These are phyloP conservation scores for Folsomia manolachei DNA, from an alignment of 2,888 invertebrate genomes.

Conservation along the genomic window DNA sequence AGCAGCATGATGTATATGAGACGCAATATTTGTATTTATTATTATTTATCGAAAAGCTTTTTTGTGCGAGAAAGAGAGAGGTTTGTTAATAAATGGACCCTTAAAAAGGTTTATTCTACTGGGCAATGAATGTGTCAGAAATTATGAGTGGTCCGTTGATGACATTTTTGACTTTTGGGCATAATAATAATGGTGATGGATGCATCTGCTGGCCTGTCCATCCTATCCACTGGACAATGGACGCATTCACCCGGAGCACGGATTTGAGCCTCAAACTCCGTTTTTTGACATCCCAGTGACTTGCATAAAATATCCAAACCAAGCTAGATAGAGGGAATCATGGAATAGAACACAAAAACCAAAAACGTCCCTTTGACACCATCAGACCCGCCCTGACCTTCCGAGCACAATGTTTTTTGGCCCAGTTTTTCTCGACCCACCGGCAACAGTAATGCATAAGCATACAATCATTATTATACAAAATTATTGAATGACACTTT, in stretches of 20 bases:
- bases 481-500: conserved; percentile 8
- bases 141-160: conserved; percentile 10
- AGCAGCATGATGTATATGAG: neutral
- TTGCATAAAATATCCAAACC: conserved; percentile 4
- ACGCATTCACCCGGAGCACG: conserved; percentile 1
- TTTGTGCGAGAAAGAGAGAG: neutral
- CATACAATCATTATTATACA: neutral
- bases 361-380: conserved; percentile 10
- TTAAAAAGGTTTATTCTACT: neutral
- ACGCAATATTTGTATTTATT: neutral
- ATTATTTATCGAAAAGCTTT: neutral
- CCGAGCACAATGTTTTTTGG: conserved; percentile 7
- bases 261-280: conserved; percentile 7
- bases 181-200: conserved; percentile 2
- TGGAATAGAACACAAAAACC: too few species aligned
- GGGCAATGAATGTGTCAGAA: conserved; percentile 1
- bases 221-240: conserved; percentile 3
- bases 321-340: too few species aligned
- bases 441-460: neutral
- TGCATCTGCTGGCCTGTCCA: conserved; percentile 10
- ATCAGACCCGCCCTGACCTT: conserved; percentile 18
- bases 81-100: conserved; percentile 6
- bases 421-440: conserved; percentile 7
- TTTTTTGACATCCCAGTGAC: conserved; percentile 4
- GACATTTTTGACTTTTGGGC: conserved; percentile 9